These are phyloP conservation scores for Brachylomia viminalis DNA, from an alignment of 2,888 invertebrate species.

Conservation along the genomic window DNA sequence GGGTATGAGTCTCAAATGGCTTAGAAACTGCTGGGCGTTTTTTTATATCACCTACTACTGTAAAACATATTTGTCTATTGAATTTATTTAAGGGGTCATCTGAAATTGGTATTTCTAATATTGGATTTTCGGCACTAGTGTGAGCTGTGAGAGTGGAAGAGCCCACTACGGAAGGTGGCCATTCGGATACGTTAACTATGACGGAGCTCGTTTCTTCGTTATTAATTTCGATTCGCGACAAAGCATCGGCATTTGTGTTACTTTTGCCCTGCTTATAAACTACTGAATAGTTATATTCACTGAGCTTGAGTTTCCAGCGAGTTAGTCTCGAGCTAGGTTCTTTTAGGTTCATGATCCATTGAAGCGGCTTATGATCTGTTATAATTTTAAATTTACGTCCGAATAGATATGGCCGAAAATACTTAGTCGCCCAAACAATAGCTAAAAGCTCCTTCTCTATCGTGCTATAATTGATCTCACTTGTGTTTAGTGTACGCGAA, in stretches of 20 bases:
- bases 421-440: too few relatives aligned
- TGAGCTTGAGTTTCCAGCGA: conserved; percentile 60
- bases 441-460: too few relatives aligned
- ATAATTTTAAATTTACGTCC: conserved; percentile 1
- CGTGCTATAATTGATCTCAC: too few relatives aligned
- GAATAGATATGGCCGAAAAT: not conserved
- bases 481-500: not conserved
- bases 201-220: too few relatives aligned
- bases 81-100: not conserved
- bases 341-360: conserved; percentile 22
- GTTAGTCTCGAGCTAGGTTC: conserved; percentile 45
- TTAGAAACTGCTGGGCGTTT: conserved; percentile 9
- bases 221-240: conserved; percentile 50
- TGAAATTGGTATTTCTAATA: too few relatives aligned
- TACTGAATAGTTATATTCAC: conserved; percentile 60
- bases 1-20: conserved; percentile 13
- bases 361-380: conserved; percentile 14
- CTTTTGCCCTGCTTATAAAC: conserved; percentile 55
- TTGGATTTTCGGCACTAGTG: too few relatives aligned
- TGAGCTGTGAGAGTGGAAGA: too few relatives aligned
- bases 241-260: conserved; percentile 57
- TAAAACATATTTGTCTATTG: conserved; percentile 2
- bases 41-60: conserved; percentile 10
- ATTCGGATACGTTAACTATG: too few relatives aligned
- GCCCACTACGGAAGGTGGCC: too few relatives aligned